Base-by-base conservation (phyloP, 2,113 vertebrate species). In the Otolemur garnettii region DNA sequence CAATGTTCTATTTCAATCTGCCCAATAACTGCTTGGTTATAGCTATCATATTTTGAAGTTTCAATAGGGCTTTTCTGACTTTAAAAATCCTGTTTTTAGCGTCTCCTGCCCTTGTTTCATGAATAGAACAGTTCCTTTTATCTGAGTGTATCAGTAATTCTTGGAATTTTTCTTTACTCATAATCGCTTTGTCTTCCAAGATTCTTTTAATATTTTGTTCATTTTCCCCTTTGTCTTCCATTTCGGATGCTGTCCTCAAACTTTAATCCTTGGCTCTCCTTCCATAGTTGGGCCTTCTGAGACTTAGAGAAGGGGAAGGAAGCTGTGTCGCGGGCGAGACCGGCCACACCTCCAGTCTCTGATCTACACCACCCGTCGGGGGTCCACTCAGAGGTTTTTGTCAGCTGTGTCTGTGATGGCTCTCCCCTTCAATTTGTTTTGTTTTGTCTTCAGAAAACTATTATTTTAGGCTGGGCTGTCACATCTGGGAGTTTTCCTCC, bases 301-400 rank as follows among this genome's bases (percentile, higher is more conserved):
- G 21, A 2, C 15, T 24, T 18, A 24, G 4, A 8, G 24, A 89
- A 62, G 62, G 45, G 9, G 19, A 11, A 21, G 28, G 50, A 35
- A 3, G 5, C 26, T 28, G 6, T 4, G 9, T 84, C 10, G 0
- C 30, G 10, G 45, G 2, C 6, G 33, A 77, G 24, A 18, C 85
- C 24, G 13, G 28, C 28, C 4, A 26, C 50, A 21, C 2, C 24
- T 12, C 5, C 4, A n/a, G 13, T 18, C 45, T 35, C 7, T 26
- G 33, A 68, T 5, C 33, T 11, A 30, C 17, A n/a, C 0, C 7
- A 30, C 24, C n/a, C 30, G 8, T 11, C 42, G 59, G 0, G 7
- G 10, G 57, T 74, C 21, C 21, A 5, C 5, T 18, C 33, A 59
- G 53, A 30, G 28, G 35, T 35, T 82, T 38, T 71, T 9, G 9